phyloP scores from a whole-genome alignment of 2,797 vertebrate genomes.

The Trachurus trachurus region DNA sequence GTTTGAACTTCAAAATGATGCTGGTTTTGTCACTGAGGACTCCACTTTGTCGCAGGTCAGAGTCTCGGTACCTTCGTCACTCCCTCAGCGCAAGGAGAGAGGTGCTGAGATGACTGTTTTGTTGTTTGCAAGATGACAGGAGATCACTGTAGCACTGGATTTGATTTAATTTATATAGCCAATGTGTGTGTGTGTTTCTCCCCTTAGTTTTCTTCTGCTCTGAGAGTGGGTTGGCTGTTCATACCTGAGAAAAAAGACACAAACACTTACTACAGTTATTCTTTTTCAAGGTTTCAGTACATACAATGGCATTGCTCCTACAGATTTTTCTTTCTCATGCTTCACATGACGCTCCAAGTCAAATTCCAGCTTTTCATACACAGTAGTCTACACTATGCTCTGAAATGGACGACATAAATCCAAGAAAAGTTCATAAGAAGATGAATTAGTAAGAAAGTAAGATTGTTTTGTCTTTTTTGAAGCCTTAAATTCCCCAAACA shows the following conservation, averaged over 20 bases:
- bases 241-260: conserved; percentile 37
- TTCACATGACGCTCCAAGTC: conserved; percentile 37
- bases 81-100: conserved; percentile 27
- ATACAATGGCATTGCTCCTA: conserved; percentile 26
- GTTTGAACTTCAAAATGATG: conserved; percentile 14
- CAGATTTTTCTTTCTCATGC: conserved; percentile 37
- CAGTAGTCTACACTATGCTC: conserved; percentile 9
- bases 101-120: conserved; percentile 8
- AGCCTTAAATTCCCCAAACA: background rate
- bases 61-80: conserved; percentile 35
- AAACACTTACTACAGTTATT: conserved; percentile 33
- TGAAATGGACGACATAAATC: conserved; percentile 11
- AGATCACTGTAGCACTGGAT: conserved; percentile 63
- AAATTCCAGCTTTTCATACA: conserved; percentile 32
- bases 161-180: conserved; percentile 49
- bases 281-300: conserved; percentile 47
- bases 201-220: conserved; percentile 29
- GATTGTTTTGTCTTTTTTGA: background rate
- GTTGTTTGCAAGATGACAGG: conserved; percentile 35
- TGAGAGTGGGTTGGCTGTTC: conserved; percentile 12
- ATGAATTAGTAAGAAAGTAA: background rate
- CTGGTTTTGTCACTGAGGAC: conserved; percentile 36
- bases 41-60: conserved; percentile 37
- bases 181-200: conserved; percentile 17
- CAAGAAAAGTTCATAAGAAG: background rate